Evolutionary conservation across 2,888 invertebrate species (phyloP).

Genomic region (Ophion obscuratus): DNA sequence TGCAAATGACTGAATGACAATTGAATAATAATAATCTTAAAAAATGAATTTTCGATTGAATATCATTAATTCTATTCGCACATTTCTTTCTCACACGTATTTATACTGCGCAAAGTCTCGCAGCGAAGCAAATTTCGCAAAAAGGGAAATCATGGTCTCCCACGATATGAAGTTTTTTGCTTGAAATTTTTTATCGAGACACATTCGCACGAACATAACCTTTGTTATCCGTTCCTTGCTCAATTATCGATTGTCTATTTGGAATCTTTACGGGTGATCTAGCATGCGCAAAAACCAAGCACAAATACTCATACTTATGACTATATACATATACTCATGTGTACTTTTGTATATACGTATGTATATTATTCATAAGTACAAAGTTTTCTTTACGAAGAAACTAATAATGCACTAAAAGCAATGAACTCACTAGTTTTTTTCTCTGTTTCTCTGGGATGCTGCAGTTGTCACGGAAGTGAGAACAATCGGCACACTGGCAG

Average conservation of each 20-base stretch:
- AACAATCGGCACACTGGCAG: conserved; percentile 67
- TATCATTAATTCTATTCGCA: not conserved
- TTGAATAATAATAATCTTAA: not conserved
- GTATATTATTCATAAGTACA: not conserved
- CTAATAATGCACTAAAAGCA: not conserved
- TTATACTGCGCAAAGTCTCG: not conserved
- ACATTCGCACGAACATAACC: not conserved
- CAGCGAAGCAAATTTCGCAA: not conserved
- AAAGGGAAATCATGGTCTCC: not conserved
- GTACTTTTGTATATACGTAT: too few species aligned
- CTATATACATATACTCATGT: not conserved
- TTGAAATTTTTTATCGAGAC: not conserved
- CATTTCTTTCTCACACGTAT: not conserved
- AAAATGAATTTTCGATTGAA: not conserved
- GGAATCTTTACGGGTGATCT: not conserved
- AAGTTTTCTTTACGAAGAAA: not conserved
- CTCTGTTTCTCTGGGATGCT: conserved; percentile 58
- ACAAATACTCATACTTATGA: not conserved
- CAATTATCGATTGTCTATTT: not conserved
- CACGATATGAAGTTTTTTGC: not conserved
- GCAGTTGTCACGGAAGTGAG: conserved; percentile 83
- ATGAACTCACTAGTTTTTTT: conserved; percentile 66
- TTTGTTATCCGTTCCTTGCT: not conserved
- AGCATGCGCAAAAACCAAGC: not conserved
- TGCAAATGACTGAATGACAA: not conserved